Conservation (phyloP, 2,113 vertebrate genomes). For the Neomonachus schauinslandi region DNA sequence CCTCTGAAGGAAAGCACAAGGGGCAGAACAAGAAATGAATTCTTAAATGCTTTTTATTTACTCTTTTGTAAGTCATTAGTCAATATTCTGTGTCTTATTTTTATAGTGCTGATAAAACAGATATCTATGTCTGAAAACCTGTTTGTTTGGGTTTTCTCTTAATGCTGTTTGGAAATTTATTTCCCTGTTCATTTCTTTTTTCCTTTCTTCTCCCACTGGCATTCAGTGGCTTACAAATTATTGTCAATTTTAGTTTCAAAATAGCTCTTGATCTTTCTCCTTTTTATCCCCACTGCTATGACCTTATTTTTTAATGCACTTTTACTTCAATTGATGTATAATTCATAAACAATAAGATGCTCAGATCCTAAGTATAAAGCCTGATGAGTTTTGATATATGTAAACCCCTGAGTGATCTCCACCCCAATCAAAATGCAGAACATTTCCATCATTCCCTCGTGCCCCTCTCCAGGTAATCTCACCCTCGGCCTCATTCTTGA, state of each 20-base stretch:
- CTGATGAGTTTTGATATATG: background rate
- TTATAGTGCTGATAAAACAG: background rate
- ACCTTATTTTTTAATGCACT: background rate
- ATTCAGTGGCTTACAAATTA: background rate
- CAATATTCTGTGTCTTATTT: background rate
- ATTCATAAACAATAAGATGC: background rate
- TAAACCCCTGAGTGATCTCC: background rate
- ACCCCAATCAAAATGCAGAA: background rate
- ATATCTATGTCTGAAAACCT: background rate
- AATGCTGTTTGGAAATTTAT: background rate
- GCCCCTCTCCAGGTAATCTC: background rate
- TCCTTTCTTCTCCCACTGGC: background rate
- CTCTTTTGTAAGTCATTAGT: background rate
- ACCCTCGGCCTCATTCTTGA: background rate
- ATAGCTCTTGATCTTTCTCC: background rate
- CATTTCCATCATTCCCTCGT: background rate
- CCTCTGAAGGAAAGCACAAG: background rate
- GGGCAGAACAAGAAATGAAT: background rate
- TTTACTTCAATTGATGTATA: background rate
- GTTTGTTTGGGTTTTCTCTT: background rate
- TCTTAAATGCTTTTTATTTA: background rate
- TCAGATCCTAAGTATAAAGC: background rate
- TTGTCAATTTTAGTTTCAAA: slow-evolving; percentile 22
- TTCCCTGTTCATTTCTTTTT: background rate
- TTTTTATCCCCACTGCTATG: background rate